phyloP scores from a whole-genome alignment of 2,888 invertebrate genomes.

The Alloplasta piceator region DNA sequence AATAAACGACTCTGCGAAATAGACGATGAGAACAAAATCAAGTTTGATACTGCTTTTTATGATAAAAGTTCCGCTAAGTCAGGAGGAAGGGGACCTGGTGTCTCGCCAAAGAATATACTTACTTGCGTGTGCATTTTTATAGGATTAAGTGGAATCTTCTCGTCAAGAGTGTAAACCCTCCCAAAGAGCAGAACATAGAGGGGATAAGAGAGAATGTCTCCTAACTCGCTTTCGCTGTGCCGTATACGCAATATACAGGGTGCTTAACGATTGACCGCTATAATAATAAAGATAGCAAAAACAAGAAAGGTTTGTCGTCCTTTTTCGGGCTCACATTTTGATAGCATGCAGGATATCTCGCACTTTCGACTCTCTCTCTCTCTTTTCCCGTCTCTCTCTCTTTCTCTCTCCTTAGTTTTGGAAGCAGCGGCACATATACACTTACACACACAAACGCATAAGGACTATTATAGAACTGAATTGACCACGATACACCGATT shows the following conservation, averaged over 20 bases:
- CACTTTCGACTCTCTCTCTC: neutral
- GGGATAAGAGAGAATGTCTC: neutral
- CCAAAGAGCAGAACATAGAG: neutral
- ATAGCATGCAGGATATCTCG: slow-evolving; percentile 18
- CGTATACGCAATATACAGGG: slow-evolving; percentile 9
- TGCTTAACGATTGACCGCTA: slow-evolving; percentile 60
- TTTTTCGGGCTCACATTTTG: slow-evolving; percentile 46
- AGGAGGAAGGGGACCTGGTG: slow-evolving; percentile 20
- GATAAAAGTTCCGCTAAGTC: slow-evolving; percentile 44
- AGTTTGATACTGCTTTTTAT: slow-evolving; percentile 43
- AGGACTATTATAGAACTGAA: slow-evolving; percentile 67
- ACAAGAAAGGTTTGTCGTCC: slow-evolving; percentile 51
- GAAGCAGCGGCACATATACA: slow-evolving; percentile 29
- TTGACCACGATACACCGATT: slow-evolving; percentile 45
- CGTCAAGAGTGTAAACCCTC: slow-evolving; percentile 31
- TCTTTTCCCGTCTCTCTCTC: neutral
- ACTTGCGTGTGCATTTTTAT: slow-evolving; percentile 61
- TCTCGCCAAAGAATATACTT: slow-evolving; percentile 43
- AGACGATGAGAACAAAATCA: slow-evolving; percentile 40
- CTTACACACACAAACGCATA: too few relatives aligned
- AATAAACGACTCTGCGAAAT: slow-evolving; percentile 47
- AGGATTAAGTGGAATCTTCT: slow-evolving; percentile 61
- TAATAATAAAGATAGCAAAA: slow-evolving; percentile 70
- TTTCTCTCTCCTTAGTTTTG: slow-evolving; percentile 7
- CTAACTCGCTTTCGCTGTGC: slow-evolving; percentile 32